Percentiles rank a stretch among this genome's conserved stretches.
Conservation (phyloP, 1,140 invertebrate genomes). For the Nasonia giraulti region DNA sequence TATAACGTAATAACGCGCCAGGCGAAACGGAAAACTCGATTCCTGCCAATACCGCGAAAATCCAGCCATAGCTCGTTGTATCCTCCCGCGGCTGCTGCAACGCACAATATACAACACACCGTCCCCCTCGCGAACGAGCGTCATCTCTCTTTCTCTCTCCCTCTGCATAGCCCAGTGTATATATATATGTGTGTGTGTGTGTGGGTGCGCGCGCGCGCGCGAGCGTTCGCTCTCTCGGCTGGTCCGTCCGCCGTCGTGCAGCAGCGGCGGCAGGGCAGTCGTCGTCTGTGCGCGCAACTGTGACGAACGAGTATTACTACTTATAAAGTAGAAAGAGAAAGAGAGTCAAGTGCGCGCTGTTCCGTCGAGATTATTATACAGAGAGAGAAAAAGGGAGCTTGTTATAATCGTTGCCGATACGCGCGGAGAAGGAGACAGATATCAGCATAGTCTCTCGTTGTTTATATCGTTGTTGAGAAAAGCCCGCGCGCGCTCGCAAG, state of each 20-base stretch:
- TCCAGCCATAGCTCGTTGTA: neutral
- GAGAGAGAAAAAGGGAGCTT: neutral
- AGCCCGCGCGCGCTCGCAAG: neutral
- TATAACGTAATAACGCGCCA: neutral
- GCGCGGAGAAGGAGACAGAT: neutral
- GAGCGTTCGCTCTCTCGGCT: neutral
- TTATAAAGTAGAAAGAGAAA: neutral
- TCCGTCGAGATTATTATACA: neutral
- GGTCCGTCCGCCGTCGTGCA: neutral
- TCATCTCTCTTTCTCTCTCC: neutral
- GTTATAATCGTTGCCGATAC: neutral
- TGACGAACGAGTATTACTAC: neutral
- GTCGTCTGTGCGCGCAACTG: conserved; percentile 1
- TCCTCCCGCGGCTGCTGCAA: no score
- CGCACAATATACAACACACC: neutral
- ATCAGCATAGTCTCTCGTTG: neutral
- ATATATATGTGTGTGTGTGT: neutral
- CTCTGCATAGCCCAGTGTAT: no score
- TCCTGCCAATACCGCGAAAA: neutral
- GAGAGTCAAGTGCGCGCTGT: neutral
- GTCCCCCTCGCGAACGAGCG: neutral
- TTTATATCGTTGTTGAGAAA: neutral
- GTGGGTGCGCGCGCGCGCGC: no score
- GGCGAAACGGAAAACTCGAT: neutral
- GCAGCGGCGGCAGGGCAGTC: neutral